These are phyloP conservation scores for Daphoenositta chrysoptera DNA, from an alignment of 2,113 vertebrate species.

Conservation along the genomic window DNA sequence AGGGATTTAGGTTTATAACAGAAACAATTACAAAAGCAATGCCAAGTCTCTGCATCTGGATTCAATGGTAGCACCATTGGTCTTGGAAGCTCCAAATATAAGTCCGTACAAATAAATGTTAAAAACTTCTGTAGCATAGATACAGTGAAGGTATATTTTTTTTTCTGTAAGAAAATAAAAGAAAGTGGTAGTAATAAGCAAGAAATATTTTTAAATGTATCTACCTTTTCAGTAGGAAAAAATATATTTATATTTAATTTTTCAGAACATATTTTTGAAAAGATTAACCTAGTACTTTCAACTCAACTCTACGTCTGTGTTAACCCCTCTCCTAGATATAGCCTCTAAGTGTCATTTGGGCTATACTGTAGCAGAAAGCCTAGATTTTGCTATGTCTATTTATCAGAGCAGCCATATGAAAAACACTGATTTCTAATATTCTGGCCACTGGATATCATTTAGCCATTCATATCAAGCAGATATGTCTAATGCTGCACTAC, in stretches of 20 bases:
- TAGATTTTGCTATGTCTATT: not conserved
- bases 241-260: not conserved
- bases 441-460: not conserved
- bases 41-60: slow-evolving; percentile 16
- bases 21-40: slow-evolving; percentile 31
- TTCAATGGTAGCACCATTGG: not conserved
- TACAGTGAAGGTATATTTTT: not conserved
- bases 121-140: not conserved
- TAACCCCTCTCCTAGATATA: not conserved
- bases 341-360: not conserved
- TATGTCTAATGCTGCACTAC: not conserved
- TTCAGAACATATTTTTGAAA: not conserved
- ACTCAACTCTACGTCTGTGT: not conserved
- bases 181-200: not conserved
- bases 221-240: not conserved
- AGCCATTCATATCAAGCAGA: not conserved
- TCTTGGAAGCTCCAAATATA: not conserved
- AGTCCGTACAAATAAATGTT: not conserved
- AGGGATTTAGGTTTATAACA: not conserved
- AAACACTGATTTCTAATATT: not conserved
- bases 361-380: not conserved
- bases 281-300: not conserved
- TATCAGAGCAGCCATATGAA: not conserved
- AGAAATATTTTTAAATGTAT: not conserved
- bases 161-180: not conserved